Evolutionary conservation across 2,888 invertebrate species (phyloP), one percentile per base, ranked within the genome.

Genomic region (Pardosa pseudoannulata): DNA sequence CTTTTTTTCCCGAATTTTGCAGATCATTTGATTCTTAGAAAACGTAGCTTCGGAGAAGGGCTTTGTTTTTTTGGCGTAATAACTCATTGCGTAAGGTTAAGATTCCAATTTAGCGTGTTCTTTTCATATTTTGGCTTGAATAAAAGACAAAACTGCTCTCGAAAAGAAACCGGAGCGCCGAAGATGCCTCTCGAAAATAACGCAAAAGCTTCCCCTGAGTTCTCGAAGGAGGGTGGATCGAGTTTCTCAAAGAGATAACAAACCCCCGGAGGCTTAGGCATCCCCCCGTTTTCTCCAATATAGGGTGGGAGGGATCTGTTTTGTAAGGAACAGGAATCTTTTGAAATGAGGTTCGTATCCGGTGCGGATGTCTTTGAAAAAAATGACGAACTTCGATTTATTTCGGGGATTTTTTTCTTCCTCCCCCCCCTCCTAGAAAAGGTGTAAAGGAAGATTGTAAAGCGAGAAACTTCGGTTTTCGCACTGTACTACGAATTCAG

Each of bases 201-300:
- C 74, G 75, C 81, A 32, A 67, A 67, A 31, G n/a, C 31, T 68
- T 68, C 56, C 46, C 32, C 32, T 11, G 16, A 27, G 28, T 28
- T 41, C 28, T 70, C 7, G 27, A 16, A 28, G 27, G 5, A 16
- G 70, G 41, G 70, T 70, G 70, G 56, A 62, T 81, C 81, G 81
- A 70, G 68, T 81, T 81, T 75, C 81, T 75, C 81, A 81, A 81
- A 81, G 81, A 68, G 81, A 81, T 81, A 81, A 81, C 74, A 70
- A 68, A 74, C 81, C 81, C 81, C 68, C 70, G 29, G 62, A n/a
- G 68, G 31, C 68, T 39, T 62, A 39, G 27, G 67, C 6, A 16
- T 16, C 19, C 32, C 32, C 36, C 32, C 36, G 2, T 67, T 31
- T 67, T 32, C 67, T 56, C 28, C 65, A 41, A 67, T 39, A 56